A percentile compares a stretch with the other conserved stretches of the same genome.
Conservation (phyloP, 2,888 invertebrate genomes). For the Sinodicranocentrus sp. region DNA sequence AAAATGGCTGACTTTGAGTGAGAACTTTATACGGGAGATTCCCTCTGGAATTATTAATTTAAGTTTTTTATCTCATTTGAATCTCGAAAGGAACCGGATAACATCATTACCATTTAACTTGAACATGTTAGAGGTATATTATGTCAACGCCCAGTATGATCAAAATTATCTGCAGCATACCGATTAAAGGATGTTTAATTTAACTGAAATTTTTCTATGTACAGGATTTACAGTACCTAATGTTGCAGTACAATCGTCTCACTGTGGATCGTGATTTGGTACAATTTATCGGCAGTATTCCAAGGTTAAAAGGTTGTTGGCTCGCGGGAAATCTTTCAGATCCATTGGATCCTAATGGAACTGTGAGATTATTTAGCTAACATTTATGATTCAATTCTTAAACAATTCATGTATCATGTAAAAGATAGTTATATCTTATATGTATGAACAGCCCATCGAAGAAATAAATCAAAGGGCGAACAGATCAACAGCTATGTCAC, state of each 20-base stretch:
- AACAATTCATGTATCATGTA: background rate
- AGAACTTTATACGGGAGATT: conserved; percentile 46
- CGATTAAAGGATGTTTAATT: too few relatives aligned
- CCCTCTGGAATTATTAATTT: conserved; percentile 9
- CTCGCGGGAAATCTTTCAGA: background rate
- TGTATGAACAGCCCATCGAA: background rate
- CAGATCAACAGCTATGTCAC: background rate
- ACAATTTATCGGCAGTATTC: background rate
- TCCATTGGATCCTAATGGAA: background rate
- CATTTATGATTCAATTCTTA: background rate
- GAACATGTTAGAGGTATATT: background rate
- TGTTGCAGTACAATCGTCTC: conserved; percentile 13
- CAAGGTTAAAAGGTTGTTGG: conserved; percentile 19
- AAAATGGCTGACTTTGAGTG: conserved; percentile 41
- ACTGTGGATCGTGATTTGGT: background rate
- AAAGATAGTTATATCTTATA: background rate
- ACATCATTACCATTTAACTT: background rate
- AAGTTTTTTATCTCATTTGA: conserved; percentile 22
- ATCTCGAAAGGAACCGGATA: conserved; percentile 15
- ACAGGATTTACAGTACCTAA: conserved; percentile 38
- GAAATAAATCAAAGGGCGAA: background rate
- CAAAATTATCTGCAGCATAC: too few relatives aligned
- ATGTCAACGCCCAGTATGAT: too few relatives aligned
- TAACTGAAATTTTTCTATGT: background rate
- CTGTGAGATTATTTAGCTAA: background rate